A percentile compares a stretch with the other conserved stretches of the same genome.
Evolutionary conservation across 1,140 invertebrate species (phyloP).

Genomic region (Tetraneura akinire): DNA sequence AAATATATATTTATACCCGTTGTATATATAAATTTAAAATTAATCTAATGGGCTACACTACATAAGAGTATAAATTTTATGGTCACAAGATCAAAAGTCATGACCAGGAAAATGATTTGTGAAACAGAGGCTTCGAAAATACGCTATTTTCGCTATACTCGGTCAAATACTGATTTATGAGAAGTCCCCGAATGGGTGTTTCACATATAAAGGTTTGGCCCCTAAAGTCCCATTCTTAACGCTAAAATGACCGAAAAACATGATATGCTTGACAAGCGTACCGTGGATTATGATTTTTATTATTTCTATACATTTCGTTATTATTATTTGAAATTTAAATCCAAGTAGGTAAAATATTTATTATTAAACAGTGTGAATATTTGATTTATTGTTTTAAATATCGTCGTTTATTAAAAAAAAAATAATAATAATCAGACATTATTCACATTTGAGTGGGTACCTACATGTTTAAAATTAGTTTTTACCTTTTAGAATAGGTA

Average conservation of each 20-base stretch:
- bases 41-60: background rate
- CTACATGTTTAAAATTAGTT: no score
- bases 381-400: background rate
- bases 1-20: no score
- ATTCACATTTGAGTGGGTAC: no score
- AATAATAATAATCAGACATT: no score
- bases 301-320: background rate
- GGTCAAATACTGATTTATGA: background rate
- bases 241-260: background rate
- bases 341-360: background rate
- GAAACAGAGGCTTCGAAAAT: conserved; percentile 4
- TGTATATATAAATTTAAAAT: no score
- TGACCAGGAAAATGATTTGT: conserved; percentile 4
- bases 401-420: no score
- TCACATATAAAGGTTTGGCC: background rate
- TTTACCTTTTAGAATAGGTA: no score
- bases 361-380: background rate
- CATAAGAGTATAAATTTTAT: background rate
- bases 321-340: background rate
- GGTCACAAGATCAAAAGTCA: conserved; percentile 10
- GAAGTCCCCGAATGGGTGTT: background rate
- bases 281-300: conserved; percentile 10
- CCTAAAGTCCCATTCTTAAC: conserved; percentile 25
- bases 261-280: background rate
- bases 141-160: background rate